A percentile compares a stretch with the other conserved stretches of the same genome.
phyloP scores from a whole-genome alignment of 2,888 invertebrate species.

The Chloroclysta siterata region DNA sequence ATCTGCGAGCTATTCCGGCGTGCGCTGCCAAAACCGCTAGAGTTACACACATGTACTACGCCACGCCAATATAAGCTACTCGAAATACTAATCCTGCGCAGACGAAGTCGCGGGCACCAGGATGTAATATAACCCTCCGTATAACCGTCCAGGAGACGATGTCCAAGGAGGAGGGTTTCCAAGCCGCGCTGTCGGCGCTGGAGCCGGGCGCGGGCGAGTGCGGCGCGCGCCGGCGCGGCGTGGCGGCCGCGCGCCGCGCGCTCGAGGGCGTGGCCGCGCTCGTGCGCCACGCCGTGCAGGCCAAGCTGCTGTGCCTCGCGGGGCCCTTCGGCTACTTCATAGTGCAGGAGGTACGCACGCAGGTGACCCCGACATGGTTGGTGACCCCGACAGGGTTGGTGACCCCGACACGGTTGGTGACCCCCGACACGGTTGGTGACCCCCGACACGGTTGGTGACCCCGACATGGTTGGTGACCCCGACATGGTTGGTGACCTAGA shows the following conservation, averaged over 20 bases:
- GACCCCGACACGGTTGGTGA: too few relatives aligned
- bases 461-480: neutral
- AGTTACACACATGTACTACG: too few relatives aligned
- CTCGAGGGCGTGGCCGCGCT: constrained; percentile 88
- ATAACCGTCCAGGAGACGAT: too few relatives aligned
- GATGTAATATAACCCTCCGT: too few relatives aligned
- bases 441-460: neutral
- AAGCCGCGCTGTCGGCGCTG: constrained; percentile 72
- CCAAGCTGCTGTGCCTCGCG: constrained; percentile 91
- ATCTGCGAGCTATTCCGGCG: too few relatives aligned
- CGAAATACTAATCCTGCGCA: too few relatives aligned
- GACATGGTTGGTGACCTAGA: neutral
- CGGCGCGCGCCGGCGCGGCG: constrained; percentile 67
- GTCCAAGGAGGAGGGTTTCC: constrained; percentile 68
- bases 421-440: neutral
- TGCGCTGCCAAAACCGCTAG: too few relatives aligned
- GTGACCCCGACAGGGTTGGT: neutral
- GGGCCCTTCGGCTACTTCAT: constrained; percentile 96
- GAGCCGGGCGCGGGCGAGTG: constrained; percentile 49
- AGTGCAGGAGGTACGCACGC: constrained; percentile 88
- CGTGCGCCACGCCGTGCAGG: constrained; percentile 91
- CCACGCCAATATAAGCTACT: too few relatives aligned
- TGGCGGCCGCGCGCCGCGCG: constrained; percentile 90
- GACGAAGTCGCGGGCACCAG: too few relatives aligned
- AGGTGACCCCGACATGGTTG: neutral